phyloP scores from a whole-genome alignment of 64 coral and sea anemone species.

The Astreopora myriophthalma region DNA sequence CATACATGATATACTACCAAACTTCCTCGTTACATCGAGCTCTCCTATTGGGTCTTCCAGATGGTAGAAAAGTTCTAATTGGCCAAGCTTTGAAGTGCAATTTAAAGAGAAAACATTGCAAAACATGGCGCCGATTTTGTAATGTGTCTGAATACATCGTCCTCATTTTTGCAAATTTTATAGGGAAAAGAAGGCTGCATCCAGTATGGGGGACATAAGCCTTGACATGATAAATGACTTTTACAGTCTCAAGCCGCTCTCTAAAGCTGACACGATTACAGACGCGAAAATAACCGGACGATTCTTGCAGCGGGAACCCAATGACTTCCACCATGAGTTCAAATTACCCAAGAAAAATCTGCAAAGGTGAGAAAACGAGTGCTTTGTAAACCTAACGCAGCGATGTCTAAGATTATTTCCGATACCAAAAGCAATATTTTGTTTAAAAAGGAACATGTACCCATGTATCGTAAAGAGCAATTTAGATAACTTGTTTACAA shows the following conservation, averaged over 20 bases:
- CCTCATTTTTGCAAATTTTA: not conserved
- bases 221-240: constrained; percentile 76
- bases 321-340: constrained; percentile 52
- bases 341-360: constrained; percentile 67
- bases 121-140: not conserved
- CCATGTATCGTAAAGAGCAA: too few species aligned
- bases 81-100: not conserved
- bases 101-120: not conserved
- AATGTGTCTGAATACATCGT: not conserved
- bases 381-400: not conserved
- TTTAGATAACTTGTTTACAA: too few species aligned
- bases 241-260: constrained; percentile 64
- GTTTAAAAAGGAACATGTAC: too few species aligned
- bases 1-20: too few species aligned
- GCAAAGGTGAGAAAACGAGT: constrained; percentile 41
- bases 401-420: too few species aligned
- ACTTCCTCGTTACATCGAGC: not conserved
- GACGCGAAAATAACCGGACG: constrained; percentile 61
- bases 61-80: not conserved
- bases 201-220: constrained; percentile 79
- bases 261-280: constrained; percentile 27
- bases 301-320: constrained; percentile 7
- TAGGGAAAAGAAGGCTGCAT: not conserved
- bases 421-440: not conserved
- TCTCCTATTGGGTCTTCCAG: constrained; percentile 23